These are phyloP conservation scores for Pholis gunnellus DNA, from an alignment of 2,113 vertebrate genomes.

Conservation along the genomic window DNA sequence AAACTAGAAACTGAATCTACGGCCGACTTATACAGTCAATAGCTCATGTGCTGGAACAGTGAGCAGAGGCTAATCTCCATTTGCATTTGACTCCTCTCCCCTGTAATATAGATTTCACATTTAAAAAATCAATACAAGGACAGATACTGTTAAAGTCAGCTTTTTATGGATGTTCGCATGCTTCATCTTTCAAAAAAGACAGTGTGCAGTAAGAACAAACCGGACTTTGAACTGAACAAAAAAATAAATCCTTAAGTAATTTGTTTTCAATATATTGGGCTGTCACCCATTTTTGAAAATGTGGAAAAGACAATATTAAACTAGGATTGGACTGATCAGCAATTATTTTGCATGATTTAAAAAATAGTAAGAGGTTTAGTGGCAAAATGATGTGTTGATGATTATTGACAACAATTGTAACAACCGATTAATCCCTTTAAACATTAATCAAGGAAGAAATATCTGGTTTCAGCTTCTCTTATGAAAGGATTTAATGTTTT, in stretches of 20 bases:
- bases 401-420: not conserved
- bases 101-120: slow-evolving; percentile 41
- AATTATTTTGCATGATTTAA: not conserved
- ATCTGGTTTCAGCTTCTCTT: not conserved
- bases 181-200: not conserved
- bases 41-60: slow-evolving; percentile 9
- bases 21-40: not conserved
- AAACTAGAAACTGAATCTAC: not conserved
- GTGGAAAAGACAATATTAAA: not conserved
- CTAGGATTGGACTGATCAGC: too few relatives aligned
- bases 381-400: not conserved
- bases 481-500: not conserved
- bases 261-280: not conserved
- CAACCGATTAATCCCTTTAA: not conserved
- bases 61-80: slow-evolving; percentile 35
- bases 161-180: not conserved
- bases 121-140: not conserved
- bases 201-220: not conserved
- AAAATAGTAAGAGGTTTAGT: not conserved
- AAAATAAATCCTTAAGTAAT: not conserved
- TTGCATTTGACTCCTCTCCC: slow-evolving; percentile 18
- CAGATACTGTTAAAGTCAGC: slow-evolving; percentile 25
- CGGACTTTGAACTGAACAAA: not conserved
- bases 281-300: not conserved
- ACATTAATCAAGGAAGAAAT: not conserved